Evolutionary conservation across 2,113 vertebrate species (phyloP), one percentile per base, ranked within the genome.

Genomic region (Cynopterus brachyotis): DNA sequence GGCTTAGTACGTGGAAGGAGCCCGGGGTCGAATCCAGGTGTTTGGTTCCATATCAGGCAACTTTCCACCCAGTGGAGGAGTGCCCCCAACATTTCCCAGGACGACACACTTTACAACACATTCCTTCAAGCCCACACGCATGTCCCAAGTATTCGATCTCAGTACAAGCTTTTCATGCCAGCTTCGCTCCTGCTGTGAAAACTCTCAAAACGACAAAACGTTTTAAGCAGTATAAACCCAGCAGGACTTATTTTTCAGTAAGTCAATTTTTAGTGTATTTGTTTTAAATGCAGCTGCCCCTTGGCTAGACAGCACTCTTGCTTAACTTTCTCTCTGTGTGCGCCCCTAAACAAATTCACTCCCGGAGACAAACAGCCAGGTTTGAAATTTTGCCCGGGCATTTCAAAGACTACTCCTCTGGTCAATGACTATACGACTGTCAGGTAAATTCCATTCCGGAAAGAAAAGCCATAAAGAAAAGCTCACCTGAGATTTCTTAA

Each of bases 381-480:
- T 95, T 67, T 59, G 59, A 95, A 86, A 93, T 83, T 95, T n/a
- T 89, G 42, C 8, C 66, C 40, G 57, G 24, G 78, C 57, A 20
- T 86, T 75, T 95, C 2, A 89, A 96, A 92, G 69, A 62, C 57
- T 64, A 92, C 7, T 86, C 5, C 3, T 85, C 57, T 93, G 37
- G 37, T 72, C 64, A 94, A 75, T 62, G 57, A 80, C 75, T 64
- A 8, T 69, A 53, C 40, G 45, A 93, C 42, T 81, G 42, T 55
- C 42, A 81, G 60, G 28, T 78, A 82, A 88, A 83, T 92, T 75
- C 78, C 92, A 62, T 79, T 94, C 57, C 0, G 3, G 47, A 15
- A 94, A 42, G 53, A 90, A 80, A 93, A 89, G 45, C 30, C 30
- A 97, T 53, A 8, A 90, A 92, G 42, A 92, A 96, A 90, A 94